A percentile compares a stretch with the other conserved stretches of the same genome.
Evolutionary conservation across 2,797 vertebrate genomes (phyloP).

Genomic region (Natrix natrix): DNA sequence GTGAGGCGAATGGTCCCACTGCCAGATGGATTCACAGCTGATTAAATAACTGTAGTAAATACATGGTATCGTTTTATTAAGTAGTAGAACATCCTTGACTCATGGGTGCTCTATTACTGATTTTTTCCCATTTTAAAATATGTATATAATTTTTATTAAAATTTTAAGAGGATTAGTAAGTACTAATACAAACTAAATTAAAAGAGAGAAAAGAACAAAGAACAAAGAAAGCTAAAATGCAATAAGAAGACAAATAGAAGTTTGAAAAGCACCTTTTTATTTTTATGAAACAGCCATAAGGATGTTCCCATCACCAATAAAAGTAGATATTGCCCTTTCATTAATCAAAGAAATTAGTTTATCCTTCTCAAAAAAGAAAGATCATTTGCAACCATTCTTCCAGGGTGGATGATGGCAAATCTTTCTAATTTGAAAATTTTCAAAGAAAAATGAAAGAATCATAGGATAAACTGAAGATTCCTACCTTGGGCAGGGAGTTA

Average conservation of each 20-base stretch:
- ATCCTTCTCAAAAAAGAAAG: not conserved
- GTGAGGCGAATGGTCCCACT: not conserved
- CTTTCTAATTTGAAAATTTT: not conserved
- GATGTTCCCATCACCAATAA: not conserved
- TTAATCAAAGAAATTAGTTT: not conserved
- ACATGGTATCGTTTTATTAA: not conserved
- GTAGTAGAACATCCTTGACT: not conserved
- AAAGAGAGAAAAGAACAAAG: not conserved
- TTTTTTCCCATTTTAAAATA: not conserved
- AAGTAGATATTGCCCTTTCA: not conserved
- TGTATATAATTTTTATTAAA: not conserved
- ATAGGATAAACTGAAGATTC: not conserved
- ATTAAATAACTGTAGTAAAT: not conserved
- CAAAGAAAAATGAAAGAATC: not conserved
- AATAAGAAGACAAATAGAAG: not conserved
- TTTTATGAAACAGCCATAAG: not conserved
- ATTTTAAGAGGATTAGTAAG: not conserved
- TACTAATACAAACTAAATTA: not conserved
- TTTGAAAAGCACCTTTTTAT: not conserved
- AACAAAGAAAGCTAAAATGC: not conserved
- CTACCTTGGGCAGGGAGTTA: not conserved
- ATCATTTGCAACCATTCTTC: not conserved
- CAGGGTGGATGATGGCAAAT: not conserved
- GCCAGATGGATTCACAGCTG: not conserved
- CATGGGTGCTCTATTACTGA: not conserved